Evolutionary conservation across 2,888 invertebrate species (phyloP).

Genomic region (Leucania comma): DNA sequence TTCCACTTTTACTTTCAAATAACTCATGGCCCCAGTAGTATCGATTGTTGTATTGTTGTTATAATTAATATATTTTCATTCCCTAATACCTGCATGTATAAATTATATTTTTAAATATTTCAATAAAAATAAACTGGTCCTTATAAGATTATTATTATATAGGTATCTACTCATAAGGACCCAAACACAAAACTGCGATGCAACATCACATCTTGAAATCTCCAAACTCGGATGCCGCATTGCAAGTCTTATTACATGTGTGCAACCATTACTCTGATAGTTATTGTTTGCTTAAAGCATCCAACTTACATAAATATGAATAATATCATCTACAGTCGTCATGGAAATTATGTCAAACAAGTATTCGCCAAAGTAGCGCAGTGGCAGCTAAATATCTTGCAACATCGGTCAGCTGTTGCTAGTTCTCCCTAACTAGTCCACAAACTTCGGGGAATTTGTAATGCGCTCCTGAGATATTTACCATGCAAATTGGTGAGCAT

Average conservation of each 20-base stretch:
- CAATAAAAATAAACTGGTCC: too few species aligned
- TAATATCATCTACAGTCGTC: not conserved
- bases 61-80: too few species aligned
- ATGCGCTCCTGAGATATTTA: slow-evolving; percentile 32
- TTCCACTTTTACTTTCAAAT: too few species aligned
- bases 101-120: too few species aligned
- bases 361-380: slow-evolving; percentile 21
- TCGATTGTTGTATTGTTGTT: too few species aligned
- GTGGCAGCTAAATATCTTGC: slow-evolving; percentile 40
- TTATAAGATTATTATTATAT: too few species aligned
- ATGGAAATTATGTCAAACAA: slow-evolving; percentile 4
- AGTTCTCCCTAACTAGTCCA: slow-evolving; percentile 46
- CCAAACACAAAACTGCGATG: too few species aligned
- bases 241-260: not conserved
- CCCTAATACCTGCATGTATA: too few species aligned
- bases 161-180: too few species aligned
- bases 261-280: not conserved
- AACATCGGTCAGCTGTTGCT: slow-evolving; percentile 57
- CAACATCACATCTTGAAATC: too few species aligned
- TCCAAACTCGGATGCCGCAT: not conserved
- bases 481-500: slow-evolving; percentile 44
- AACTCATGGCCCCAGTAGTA: too few species aligned
- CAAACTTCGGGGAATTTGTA: slow-evolving; percentile 54
- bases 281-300: not conserved
- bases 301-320: not conserved